These are phyloP conservation scores for Staurois parvus DNA, from an alignment of 2,797 vertebrate species.

Conservation along the genomic window DNA sequence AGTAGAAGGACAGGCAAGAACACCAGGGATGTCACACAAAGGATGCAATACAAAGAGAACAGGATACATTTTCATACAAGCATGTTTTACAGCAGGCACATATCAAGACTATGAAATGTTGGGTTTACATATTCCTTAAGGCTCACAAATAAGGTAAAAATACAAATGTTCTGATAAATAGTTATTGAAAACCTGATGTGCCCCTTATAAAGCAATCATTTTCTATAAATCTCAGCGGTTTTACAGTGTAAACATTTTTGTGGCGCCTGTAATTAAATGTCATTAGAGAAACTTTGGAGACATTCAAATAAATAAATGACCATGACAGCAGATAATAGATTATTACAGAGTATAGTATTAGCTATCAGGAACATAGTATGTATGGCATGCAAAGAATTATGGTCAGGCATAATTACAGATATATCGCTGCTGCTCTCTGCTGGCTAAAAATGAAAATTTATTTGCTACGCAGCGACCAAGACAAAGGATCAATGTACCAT, in stretches of 20 bases:
- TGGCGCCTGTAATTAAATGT: not conserved
- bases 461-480: not conserved
- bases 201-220: not conserved
- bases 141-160: too few relatives aligned
- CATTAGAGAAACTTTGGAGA: not conserved
- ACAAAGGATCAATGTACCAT: not conserved
- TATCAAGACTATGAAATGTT: too few relatives aligned
- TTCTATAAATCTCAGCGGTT: too few relatives aligned
- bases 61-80: too few relatives aligned
- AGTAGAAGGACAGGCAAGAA: too few relatives aligned
- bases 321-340: not conserved
- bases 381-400: not conserved
- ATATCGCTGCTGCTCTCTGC: conserved; percentile 81
- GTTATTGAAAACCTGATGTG: not conserved
- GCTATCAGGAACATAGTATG: not conserved
- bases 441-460: conserved; percentile 73
- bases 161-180: not conserved
- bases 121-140: too few relatives aligned
- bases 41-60: too few relatives aligned
- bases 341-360: not conserved
- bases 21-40: too few relatives aligned
- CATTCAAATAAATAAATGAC: not conserved
- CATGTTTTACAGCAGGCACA: too few relatives aligned
- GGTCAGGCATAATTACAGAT: conserved; percentile 43
- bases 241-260: not conserved